These are phyloP conservation scores for Chrysotoxum bicinctum DNA, from an alignment of 2,888 invertebrate species.

Conservation along the genomic window DNA sequence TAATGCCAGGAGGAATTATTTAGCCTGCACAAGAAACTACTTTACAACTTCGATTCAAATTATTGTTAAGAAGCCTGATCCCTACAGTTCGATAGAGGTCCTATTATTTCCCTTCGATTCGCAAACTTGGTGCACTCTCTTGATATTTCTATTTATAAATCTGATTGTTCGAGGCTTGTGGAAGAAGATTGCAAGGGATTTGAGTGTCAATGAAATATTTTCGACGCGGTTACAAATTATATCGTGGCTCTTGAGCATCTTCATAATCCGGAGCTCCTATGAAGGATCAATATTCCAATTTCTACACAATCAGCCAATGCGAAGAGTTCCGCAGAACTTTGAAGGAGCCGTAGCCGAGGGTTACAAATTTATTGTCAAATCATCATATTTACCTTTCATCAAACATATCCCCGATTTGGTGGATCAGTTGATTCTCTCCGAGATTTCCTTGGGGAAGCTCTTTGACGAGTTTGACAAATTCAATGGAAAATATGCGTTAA, in stretches of 20 bases:
- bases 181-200: neutral
- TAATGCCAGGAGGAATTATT: neutral
- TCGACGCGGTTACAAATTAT: neutral
- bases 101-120: neutral
- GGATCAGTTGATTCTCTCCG: neutral
- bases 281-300: constrained; percentile 13
- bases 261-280: neutral
- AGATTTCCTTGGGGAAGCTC: neutral
- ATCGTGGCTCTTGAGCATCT: constrained; percentile 2
- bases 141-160: neutral
- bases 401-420: neutral
- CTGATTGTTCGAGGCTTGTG: neutral
- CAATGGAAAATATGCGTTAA: neutral
- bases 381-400: neutral
- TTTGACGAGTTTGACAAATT: constrained; percentile 15
- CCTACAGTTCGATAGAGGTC: neutral
- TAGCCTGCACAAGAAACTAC: neutral
- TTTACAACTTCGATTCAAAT: neutral
- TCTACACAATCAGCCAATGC: neutral
- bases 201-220: neutral
- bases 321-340: neutral
- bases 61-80: neutral
- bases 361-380: neutral
- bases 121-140: neutral
- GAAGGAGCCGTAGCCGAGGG: neutral